Conservation (phyloP, 2,113 vertebrate species). For the crab-eating macaque (Macaca fascicularis) region DNA sequence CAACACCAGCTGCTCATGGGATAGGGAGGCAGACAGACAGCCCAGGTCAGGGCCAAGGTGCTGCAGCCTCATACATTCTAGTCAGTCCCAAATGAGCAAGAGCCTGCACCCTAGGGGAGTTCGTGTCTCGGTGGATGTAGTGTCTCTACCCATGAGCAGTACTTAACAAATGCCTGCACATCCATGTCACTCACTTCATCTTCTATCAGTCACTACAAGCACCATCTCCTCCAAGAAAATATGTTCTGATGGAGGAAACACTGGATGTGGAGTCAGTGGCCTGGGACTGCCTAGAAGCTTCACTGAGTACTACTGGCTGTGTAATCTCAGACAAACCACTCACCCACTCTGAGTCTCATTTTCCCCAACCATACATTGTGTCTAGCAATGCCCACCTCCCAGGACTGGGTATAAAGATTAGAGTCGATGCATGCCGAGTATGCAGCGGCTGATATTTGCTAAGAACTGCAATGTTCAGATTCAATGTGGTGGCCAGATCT, state of each 20-base stretch:
- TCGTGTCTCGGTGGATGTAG: not conserved
- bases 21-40: not conserved
- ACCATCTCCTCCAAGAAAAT: not conserved
- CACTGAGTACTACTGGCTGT: not conserved
- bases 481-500: not conserved
- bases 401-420: not conserved
- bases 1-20: not conserved
- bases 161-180: not conserved
- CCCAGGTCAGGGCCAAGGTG: not conserved
- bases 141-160: not conserved
- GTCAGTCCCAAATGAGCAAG: not conserved
- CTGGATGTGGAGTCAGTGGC: not conserved
- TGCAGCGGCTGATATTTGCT: not conserved
- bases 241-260: not conserved
- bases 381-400: not conserved
- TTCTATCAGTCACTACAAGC: not conserved
- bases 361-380: not conserved
- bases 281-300: not conserved
- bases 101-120: not conserved
- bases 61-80: not conserved
- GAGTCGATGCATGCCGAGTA: not conserved
- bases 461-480: not conserved
- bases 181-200: fast-evolving
- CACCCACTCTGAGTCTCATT: not conserved
- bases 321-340: not conserved